Base-by-base conservation (phyloP, 2,888 invertebrate species). In the Lasioglossum figueresi region DNA sequence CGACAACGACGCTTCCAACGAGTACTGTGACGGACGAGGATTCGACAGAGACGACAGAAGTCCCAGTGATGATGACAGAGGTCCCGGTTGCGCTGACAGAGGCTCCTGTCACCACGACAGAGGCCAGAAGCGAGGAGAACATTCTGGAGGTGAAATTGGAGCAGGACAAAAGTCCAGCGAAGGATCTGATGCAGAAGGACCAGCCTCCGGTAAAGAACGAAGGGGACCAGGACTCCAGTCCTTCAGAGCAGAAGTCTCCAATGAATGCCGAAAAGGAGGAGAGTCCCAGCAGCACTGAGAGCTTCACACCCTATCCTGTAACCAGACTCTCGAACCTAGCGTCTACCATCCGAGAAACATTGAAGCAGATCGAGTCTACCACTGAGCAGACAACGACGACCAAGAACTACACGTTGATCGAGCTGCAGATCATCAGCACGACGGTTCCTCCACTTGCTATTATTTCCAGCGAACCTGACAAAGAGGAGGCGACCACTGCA, bases 291-390 rank as follows among this genome's bases (percentile, higher is more conserved):
- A 59, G 14, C 31, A 27, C 23, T 0, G 82, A 88, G 14, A 86
- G 70, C 59, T 88, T 88, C 66, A 90, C 91, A 16, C 90, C 92
- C 0, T 91, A 92, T 81, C 89, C 92, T 3, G 43, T 91, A 10
- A 37, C 89, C 4, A 90, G 70, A 79, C 63, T 83, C 16, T 82
- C 89, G 0, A 88, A 82, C 1, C 59, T 90, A 0, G 73, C 77
- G 0, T 45, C 88, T 0, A 56, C 72, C 0, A 68, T 63, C 1
- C 86, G 83, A 19, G 73, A 77, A 14, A 79, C 80, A 0, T 31
- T 71, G 59, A 80, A 80, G 52, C 40, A 82, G n/a, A 19, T 56
- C 12, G 77, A 82, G 27, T 76, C 75, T 2, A 27, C 82, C 16
- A 45, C 56, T 1, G 81, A 76, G 0, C 59, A 59, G 0, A 19